Evolutionary conservation across 2,113 vertebrate genomes (phyloP), one percentile per base, ranked within the genome.

Genomic region (Hydropotes inermis): DNA sequence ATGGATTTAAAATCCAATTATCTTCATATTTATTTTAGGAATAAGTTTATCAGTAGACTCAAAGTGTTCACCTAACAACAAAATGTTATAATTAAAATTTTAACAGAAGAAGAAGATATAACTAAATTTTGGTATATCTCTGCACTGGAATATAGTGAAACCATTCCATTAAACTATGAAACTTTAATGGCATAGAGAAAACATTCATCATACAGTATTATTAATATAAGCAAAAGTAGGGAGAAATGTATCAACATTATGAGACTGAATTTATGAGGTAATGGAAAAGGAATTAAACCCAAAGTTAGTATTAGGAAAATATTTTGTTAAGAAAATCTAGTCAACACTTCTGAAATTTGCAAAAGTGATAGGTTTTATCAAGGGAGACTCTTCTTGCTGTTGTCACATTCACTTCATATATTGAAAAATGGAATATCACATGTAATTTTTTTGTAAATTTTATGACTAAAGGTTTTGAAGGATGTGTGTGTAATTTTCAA

Each of bases 31-130:
- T 88, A 45, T 43, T 36, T 47, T 45, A 45, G 27, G 12, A 83
- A 89, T 64, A 7, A 27, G 36, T 30, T 93, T 36, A 90, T 30
- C 13, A 19, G 6, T 23, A 78, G 60, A 88, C 6, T 89, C 11
- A 82, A 94, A 88, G 19, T 82, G n/a, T 67, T 85, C 33, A 43
- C 13, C 1, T 67, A 82, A 14, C 82, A 89, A 86, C 36, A 95
- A 61, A 96, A 81, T 55, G 11, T n/a, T 52, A 76, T 39, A 95
- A 30, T 36, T 67, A 60, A 67, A 93, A 81, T 64, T 82, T 95
- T 70, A 81, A 81, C 13, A 61, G 33, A 84, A 81, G n/a, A 16
- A 8, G 4, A 92, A 89, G 6, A 23, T 50, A 70, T 10, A 60
- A 76, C 60, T 70, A 55, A 50, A 54, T 81, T 21, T 54, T 28